These are phyloP conservation scores for Zosterops japonicus DNA, from an alignment of 2,113 vertebrate genomes.

Conservation along the genomic window DNA sequence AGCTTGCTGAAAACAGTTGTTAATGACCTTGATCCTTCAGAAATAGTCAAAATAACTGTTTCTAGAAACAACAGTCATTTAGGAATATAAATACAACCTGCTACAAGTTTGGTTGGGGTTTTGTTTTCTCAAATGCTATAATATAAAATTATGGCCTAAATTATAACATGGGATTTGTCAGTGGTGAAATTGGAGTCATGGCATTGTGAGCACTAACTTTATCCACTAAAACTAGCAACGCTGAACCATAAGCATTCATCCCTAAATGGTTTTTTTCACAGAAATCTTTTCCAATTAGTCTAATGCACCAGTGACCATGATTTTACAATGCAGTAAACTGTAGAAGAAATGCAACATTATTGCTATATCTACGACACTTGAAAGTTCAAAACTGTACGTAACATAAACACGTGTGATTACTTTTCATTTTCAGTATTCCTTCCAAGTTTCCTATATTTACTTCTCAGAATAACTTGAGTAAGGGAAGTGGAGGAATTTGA, in stretches of 20 bases:
- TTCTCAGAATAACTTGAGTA: not conserved
- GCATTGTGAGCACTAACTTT: not conserved
- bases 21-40: not conserved
- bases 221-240: not conserved
- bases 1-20: not conserved
- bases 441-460: not conserved
- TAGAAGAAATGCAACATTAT: not conserved
- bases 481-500: not conserved
- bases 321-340: not conserved
- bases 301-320: not conserved
- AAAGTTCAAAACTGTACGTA: not conserved
- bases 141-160: not conserved
- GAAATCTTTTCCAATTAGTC: not conserved
- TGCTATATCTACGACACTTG: not conserved
- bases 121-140: not conserved
- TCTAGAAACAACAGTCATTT: not conserved
- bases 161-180: not conserved
- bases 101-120: not conserved
- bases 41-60: not conserved
- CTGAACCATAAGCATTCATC: not conserved
- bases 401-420: not conserved
- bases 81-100: not conserved
- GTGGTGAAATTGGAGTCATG: not conserved
- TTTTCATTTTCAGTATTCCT: not conserved
- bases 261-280: not conserved